Conservation (phyloP, 2,797 vertebrate genomes). For the Martes flavigula region DNA sequence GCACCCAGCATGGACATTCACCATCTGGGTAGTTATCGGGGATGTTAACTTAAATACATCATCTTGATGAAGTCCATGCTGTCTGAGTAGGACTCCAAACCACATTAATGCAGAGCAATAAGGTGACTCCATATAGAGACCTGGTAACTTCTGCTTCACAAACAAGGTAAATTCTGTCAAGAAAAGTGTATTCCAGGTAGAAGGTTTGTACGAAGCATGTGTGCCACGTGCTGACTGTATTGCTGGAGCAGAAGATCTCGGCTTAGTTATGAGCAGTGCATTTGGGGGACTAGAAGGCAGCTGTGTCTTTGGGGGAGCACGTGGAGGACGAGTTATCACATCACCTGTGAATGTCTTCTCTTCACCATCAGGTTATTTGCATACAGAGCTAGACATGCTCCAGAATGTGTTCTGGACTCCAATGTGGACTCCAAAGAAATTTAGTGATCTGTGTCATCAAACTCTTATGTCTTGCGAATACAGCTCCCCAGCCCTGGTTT, state of each 20-base stretch:
- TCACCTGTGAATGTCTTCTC: slow-evolving; percentile 90
- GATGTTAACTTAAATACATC: neutral
- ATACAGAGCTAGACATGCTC: slow-evolving; percentile 95
- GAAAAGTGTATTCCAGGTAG: slow-evolving; percentile 97
- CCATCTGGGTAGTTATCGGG: neutral
- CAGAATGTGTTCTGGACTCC: slow-evolving; percentile 92
- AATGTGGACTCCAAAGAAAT: slow-evolving; percentile 81
- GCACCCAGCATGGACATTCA: neutral
- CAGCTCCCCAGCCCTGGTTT: neutral
- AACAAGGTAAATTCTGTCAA: slow-evolving; percentile 90
- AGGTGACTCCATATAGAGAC: neutral
- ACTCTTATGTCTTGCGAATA: slow-evolving; percentile 75
- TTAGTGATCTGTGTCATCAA: slow-evolving; percentile 80
- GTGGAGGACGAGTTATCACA: slow-evolving; percentile 91
- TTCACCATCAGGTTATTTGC: slow-evolving; percentile 94
- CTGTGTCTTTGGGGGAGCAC: slow-evolving; percentile 92
- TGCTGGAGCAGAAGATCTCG: slow-evolving; percentile 86
- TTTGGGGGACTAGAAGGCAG: slow-evolving; percentile 94
- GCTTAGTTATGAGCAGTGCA: slow-evolving; percentile 93
- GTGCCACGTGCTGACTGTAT: slow-evolving; percentile 93
- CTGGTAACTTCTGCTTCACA: neutral
- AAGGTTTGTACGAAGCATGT: slow-evolving; percentile 96
- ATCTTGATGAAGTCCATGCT: neutral
- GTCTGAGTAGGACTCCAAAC: neutral
- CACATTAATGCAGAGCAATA: neutral